Evolutionary conservation across 2,113 vertebrate genomes (phyloP), one percentile per base, ranked within the genome.

Genomic region (Rhinogobius similis): DNA sequence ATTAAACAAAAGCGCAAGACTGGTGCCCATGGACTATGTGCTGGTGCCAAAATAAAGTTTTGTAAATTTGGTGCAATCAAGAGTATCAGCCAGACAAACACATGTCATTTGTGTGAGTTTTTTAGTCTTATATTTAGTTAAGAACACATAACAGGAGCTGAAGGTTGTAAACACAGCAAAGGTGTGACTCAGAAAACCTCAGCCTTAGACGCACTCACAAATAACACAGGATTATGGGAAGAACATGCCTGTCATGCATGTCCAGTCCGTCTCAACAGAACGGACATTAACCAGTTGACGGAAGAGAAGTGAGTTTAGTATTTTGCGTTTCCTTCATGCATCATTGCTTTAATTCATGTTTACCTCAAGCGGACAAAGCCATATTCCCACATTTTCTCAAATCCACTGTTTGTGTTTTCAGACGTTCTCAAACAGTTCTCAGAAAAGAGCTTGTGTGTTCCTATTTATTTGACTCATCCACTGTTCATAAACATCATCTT

Each of bases 341-440:
- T 21, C 18, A 11, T 61, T 61, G 20, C 29, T 10, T 29, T 61
- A 61, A 61, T 61, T 36, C 9, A 11, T 61, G 29, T 61, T 61
- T 61, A 36, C 18, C 58, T 61, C 9, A n/a, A 36, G 58, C 29
- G 1, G 0, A 38, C 29, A 61, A 61, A 38, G 16, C 18, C 58
- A n/a, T n/a, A 1, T 61, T 61, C 58, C 58, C 32, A 32, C 26
- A 59, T 32, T 29, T 18, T 18, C 27, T 7, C 14, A 20, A 61
- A 38, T 38, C 58, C 58, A n/a, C 4, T 63, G 70, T 64, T 68
- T 66, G 14, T 67, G 50, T 70, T 56, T 52, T 39, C 24, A 27
- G 6, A 9, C 24, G n/a, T 5, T 62, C 38, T n/a, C 32, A 11
- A 5, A 9, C 32, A 44, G 68, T 72, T 70, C 41, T 36, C 39